These are phyloP conservation scores for Macrophya annulata DNA, from an alignment of 2,888 invertebrate genomes.

Conservation along the genomic window DNA sequence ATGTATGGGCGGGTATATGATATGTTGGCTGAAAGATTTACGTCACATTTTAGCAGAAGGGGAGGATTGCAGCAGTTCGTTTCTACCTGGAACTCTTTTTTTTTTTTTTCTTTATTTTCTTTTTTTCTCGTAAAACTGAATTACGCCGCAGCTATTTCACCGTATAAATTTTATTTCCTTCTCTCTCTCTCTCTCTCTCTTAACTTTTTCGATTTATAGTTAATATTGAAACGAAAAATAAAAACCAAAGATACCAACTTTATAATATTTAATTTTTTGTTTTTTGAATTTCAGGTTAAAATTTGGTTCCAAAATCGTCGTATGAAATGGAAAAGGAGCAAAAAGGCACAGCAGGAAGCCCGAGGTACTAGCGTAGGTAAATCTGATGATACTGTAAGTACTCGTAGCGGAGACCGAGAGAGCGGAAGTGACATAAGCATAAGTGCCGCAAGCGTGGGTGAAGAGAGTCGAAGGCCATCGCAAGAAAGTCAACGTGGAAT, in stretches of 20 bases:
- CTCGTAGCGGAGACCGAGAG: conserved; percentile 65
- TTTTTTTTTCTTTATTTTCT: background rate
- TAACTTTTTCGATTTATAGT: too few species aligned
- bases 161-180: background rate
- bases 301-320: conserved; percentile 99
- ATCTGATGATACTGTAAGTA: conserved; percentile 77
- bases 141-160: background rate
- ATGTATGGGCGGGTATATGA: conserved; percentile 66
- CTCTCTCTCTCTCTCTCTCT: background rate
- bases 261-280: background rate
- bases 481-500: conserved; percentile 71
- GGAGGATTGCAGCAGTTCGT: conserved; percentile 57
- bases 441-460: conserved; percentile 64
- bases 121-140: background rate
- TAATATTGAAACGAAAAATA: background rate
- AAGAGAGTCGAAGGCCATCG: conserved; percentile 71
- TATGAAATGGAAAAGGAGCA: conserved; percentile 99
- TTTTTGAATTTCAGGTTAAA: conserved; percentile 87
- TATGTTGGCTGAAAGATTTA: conserved; percentile 77
- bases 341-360: conserved; percentile 96
- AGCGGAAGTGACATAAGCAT: conserved; percentile 67
- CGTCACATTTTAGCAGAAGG: conserved; percentile 70
- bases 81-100: background rate
- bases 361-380: conserved; percentile 78
- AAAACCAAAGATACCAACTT: background rate